Base-by-base conservation (phyloP, 2,797 vertebrate genomes). In the Megaceryle alcyon region DNA sequence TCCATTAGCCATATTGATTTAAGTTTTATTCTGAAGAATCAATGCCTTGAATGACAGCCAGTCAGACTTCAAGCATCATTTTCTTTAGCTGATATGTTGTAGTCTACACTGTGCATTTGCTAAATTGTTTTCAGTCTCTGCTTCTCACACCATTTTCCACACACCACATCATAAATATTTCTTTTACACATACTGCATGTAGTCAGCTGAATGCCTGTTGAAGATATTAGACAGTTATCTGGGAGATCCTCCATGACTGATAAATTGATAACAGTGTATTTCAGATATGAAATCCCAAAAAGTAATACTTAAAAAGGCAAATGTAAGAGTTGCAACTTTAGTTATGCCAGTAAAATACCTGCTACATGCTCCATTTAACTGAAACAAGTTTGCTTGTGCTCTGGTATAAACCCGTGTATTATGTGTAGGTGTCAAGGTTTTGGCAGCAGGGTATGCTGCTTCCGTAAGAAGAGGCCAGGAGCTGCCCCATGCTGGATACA, bases 1-100 rank as follows among this genome's bases (percentile, higher is more conserved):
- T 92, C 48, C 48, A 82, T 68, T 85, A 94, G 43, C 49, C 17
- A 7, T 65, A 90, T 80, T 76, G 85, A 90, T 76, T 72, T 43
- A 64, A 56, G n/a, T 31, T 80, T 84, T 49, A 28, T 72, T 65
- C 51, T 88, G 48, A 63, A 73, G 72, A 88, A 83, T 92, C 72
- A 70, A 63, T 81, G 22, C 8, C 29, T 73, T 83, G 51, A 90
- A 85, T 89, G 60, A 81, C 51, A 83, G 64, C 33, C 54, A 82
- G 31, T 2, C 28, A 69, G 37, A 65, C 23, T 77, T 80, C 43
- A 88, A 83, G 25, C 33, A 86, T 5, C 6, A 17, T 49, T 86
- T 71, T 82, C 54, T 61, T 72, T 60, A 63, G 48, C 1, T 72
- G 60, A 57, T 56, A 19, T 31, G 21, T 22, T 60, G 28, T 64